Evolutionary conservation across 2,888 invertebrate genomes (phyloP), one percentile per base, ranked within the genome.

Genomic region (Cynaeus angustus): DNA sequence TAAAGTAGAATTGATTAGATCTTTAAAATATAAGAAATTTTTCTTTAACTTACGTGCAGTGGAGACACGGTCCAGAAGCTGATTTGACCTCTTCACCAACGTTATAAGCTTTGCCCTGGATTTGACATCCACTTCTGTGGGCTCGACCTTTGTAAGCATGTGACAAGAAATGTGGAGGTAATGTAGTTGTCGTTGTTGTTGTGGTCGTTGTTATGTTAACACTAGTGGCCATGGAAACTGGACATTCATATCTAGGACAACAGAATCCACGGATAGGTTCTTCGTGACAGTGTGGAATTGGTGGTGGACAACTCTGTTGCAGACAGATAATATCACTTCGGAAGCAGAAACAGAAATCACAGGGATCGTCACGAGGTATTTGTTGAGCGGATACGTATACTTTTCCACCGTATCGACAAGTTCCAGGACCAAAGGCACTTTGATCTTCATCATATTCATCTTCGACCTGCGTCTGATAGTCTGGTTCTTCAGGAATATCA

Each of bases 281-380:
- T 83, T 96, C 95, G 84, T 94, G 94, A 80, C 97, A 97, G 67
- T 94, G 94, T 55, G 93, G 92, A 79, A 97, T 96, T 41, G 97
- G 97, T 55, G 97, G 97, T 59, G 97, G 97, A 86, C 97, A 97
- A 80, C 96, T 96, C 85, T 97, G 97, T 86, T 97, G 96, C 74
- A 97, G 87, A 79, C 97, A 97, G 81, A 97, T 97, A 79, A 97
- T 97, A 82, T 97, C 96, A 83, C 96, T 95, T 85, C 97, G 90
- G 88, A 97, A 97, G 88, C 97, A 97, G 91, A 97, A 97, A 86
- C 97, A 97, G 88, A 97, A 97, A 83, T 97, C 96, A 84, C 97
- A 97, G 16, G 97, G 96, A 87, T 97, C 96, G 78, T 96, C 95
- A 77, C 97, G 89, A 41, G 96, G 96, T 80, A 97, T 96, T 86